Conservation (phyloP, 2,113 vertebrate species). For the Phylloscopus trochiloides region DNA sequence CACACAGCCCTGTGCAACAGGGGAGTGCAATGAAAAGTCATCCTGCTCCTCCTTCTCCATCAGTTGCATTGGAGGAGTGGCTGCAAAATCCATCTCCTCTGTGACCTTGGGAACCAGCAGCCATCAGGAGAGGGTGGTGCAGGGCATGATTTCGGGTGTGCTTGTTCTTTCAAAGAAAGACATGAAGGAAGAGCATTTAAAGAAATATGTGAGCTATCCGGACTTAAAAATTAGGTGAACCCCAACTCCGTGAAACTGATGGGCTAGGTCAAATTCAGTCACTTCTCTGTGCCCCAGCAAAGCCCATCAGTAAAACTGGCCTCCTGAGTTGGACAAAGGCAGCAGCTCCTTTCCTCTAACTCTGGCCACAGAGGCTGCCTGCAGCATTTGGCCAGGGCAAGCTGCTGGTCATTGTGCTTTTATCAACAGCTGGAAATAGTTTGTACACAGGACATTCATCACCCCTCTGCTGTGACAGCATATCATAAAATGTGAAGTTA, state of each 20-base stretch:
- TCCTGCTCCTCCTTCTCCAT: background rate
- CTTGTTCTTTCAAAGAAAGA: background rate
- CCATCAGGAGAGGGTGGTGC: background rate
- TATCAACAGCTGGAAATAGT: constrained; percentile 58
- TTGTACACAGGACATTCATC: constrained; percentile 27
- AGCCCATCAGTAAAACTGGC: background rate
- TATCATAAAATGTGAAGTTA: constrained; percentile 46
- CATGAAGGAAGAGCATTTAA: background rate
- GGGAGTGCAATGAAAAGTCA: background rate
- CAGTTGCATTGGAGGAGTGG: background rate
- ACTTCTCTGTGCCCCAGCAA: background rate
- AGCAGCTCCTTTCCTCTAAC: background rate
- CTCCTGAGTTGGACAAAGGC: background rate
- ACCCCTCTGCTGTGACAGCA: background rate
- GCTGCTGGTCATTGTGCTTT: background rate
- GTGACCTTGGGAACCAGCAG: background rate
- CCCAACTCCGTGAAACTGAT: background rate
- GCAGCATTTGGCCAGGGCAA: background rate
- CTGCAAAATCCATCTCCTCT: background rate
- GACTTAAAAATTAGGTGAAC: background rate
- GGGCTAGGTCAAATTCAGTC: background rate
- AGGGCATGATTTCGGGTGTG: background rate
- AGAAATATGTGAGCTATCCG: background rate
- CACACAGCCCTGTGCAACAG: background rate
- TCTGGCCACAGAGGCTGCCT: background rate